Evolutionary conservation across 2,113 vertebrate genomes (phyloP), one percentile per base, ranked within the genome.

Genomic region (Chaenogobius annularis): DNA sequence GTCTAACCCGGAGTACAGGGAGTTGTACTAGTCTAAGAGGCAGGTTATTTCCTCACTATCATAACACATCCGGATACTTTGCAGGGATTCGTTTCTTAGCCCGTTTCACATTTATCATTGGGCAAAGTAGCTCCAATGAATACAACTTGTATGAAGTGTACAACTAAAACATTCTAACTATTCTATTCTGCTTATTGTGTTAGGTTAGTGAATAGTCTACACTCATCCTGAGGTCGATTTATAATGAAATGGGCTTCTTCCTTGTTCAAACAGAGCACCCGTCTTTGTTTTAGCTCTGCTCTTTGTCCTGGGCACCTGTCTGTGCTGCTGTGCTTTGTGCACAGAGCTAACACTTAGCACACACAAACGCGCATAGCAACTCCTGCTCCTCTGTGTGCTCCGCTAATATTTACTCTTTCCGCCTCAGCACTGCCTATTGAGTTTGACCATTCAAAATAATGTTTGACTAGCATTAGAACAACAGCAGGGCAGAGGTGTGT

Each of bases 371-470:
- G 96, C 95, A 96, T 93, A 96, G 95, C 94, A 93, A 94, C 96
- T 93, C 93, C 91, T 90, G 89, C 44, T 74, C 54, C 80, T 79
- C 0, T 96, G 95, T 97, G 95, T 96, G 94, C 95, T 96, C 85
- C 89, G 94, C 93, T 89, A 98, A 98, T 97, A 98, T 97, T 98
- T 94, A 96, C 96, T 93, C 84, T 91, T 87, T 91, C 91, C 85
- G 93, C 68, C 92, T 93, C 89, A 90, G 93, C 94, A 92, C 91
- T 90, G 94, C 91, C 94, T 95, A 93, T 93, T 93, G 95, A 95
- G 94, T 92, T 88, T 78, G 91, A 91, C 92, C 93, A 89, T 93
- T 95, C 95, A 94, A 93, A 84, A 87, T 83, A 85, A 92, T 96
- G 94, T 94, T 95, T 92, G 92, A 93, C 90, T 85, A 95, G 93